phyloP scores from a whole-genome alignment of 2,888 invertebrate species.

The Fragum fragum region DNA sequence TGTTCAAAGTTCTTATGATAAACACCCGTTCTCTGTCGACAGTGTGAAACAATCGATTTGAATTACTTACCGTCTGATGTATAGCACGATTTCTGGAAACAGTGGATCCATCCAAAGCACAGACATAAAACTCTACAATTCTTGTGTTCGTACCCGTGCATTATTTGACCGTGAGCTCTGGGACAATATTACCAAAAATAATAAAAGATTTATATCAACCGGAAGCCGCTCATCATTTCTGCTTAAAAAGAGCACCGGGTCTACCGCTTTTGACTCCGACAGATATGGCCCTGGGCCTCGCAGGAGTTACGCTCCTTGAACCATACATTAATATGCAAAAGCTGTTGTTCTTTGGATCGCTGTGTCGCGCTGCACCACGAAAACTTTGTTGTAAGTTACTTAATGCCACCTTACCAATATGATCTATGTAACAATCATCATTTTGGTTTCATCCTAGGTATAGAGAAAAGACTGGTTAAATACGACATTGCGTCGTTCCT shows the following conservation, averaged over 20 bases:
- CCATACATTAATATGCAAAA: conserved; percentile 1
- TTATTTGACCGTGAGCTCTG: conserved; percentile 7
- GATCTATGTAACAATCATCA: too few species aligned
- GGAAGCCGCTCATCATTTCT: not conserved
- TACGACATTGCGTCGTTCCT: too few species aligned
- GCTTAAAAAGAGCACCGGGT: not conserved
- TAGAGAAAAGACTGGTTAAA: too few species aligned
- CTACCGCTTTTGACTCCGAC: not conserved
- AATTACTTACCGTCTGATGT: not conserved
- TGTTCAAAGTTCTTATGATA: not conserved
- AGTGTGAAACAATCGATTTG: not conserved
- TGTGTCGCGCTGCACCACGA: not conserved
- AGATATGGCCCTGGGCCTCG: not conserved
- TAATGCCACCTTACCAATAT: not conserved
- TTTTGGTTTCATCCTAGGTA: too few species aligned
- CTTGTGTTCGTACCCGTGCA: not conserved
- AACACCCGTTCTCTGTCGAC: not conserved
- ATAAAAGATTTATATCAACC: not conserved
- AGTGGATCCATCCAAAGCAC: not conserved
- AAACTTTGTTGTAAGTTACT: not conserved
- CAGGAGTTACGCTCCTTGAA: conserved; percentile 17
- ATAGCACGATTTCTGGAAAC: not conserved
- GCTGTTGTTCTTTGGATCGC: not conserved
- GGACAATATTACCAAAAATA: not conserved
- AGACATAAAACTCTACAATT: not conserved